Base-by-base conservation (phyloP, 2,888 invertebrate genomes). In the Drosophila villosipedis region DNA sequence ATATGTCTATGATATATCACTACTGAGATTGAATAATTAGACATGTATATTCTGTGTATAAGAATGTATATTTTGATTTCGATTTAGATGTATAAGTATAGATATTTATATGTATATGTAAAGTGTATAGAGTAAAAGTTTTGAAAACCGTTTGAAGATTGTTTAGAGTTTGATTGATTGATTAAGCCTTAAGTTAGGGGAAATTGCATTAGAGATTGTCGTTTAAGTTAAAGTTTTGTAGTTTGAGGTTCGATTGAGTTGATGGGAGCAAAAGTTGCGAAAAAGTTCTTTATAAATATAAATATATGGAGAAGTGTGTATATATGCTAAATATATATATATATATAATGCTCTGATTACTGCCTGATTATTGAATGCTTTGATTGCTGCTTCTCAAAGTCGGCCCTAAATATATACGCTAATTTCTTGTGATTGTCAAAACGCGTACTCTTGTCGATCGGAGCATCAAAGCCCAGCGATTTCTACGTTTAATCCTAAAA, bases 341-440 rank as follows among this genome's bases (percentile, higher is more conserved):
- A 71, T 69, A 53, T 62, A 65, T 80, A 71, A 69, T 74, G 41
- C 68, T 57, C 68, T 71, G 64, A 25, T 68, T 60, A 53, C 37
- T 80, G 76, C 66, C 76, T 70, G 79, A 39, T 43, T 71, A 57
- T 61, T 72, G 80, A 68, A 72, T 80, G 78, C 76, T 80, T 76
- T 43, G 68, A 71, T 79, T 78, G 67, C 41, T 64, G 80, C 62
- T 73, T 53, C 63, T 69, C 68, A 73, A 80, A 52, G 43, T 66
- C 60, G 78, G 82, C 70, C 63, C 66, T 80, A 79, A 74, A 83
- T 79, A 62, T 73, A 78, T 83, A 91, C 92, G 92, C 92, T 92
- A 93, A 91, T 91, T 91, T 87, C 89, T 82, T 85, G 90, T 93
- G 93, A 93, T 93, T 93, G 93, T 93, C 93, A 92, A 93, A 93